These are phyloP conservation scores for Planococcus citri DNA, from an alignment of 1,140 invertebrate species.

Conservation along the genomic window DNA sequence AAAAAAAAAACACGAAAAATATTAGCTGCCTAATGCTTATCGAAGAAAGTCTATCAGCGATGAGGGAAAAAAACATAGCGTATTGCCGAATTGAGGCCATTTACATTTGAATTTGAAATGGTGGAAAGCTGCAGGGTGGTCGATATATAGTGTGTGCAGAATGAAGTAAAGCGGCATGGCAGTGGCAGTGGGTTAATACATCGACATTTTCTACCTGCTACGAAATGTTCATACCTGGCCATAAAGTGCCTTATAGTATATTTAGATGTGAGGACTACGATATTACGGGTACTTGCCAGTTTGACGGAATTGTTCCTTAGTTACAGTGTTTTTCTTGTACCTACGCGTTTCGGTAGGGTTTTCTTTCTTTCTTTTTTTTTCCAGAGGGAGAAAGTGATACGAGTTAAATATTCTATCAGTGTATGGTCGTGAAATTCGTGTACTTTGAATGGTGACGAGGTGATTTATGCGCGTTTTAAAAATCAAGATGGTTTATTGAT, in stretches of 20 bases:
- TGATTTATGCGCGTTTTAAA: too few species aligned
- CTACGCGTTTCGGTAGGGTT: not conserved
- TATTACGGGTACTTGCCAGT: not conserved
- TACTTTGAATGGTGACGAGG: too few species aligned
- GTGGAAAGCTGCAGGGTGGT: not conserved
- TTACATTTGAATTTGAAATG: not conserved
- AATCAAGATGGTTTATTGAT: too few species aligned
- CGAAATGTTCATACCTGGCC: not conserved
- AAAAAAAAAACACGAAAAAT: too few species aligned
- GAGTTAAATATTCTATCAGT: too few species aligned
- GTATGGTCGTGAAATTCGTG: too few species aligned
- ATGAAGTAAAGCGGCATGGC: too few species aligned
- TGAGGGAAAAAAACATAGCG: too few species aligned
- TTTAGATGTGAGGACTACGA: not conserved
- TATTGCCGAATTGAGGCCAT: not conserved
- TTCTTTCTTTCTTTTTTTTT: not conserved
- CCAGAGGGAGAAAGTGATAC: too few species aligned
- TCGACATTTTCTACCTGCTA: not conserved
- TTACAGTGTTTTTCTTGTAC: not conserved
- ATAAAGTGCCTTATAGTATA: not conserved
- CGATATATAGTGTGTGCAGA: not conserved
- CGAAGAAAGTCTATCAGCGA: too few species aligned
- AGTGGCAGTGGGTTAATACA: not conserved
- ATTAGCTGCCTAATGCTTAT: too few species aligned
- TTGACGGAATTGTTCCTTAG: not conserved